Evolutionary conservation across 2,888 invertebrate species (phyloP).

Genomic region (Yponomeuta cagnagella): DNA sequence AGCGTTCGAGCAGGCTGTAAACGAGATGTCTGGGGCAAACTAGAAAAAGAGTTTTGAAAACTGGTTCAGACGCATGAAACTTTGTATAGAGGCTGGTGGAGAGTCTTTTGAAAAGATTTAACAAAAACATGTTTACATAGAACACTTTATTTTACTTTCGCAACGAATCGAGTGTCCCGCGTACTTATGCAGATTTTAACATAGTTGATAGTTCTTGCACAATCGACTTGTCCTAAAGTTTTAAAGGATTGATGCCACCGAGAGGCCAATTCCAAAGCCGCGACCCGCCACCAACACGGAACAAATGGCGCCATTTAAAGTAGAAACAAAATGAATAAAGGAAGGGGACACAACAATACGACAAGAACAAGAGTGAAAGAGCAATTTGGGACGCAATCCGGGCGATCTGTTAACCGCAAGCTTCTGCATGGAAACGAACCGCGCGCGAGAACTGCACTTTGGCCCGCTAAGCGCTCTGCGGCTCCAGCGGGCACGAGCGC

Average conservation of each 20-base stretch:
- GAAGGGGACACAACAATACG: constrained; percentile 3
- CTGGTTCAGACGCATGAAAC: no score
- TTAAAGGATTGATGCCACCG: neutral
- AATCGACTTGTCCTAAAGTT: neutral
- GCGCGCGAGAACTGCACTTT: constrained; percentile 35
- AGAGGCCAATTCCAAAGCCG: neutral
- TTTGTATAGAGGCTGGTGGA: no score
- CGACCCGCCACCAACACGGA: neutral
- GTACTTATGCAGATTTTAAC: no score
- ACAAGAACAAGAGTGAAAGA: constrained; percentile 17
- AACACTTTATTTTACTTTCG: no score
- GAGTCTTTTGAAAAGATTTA: no score
- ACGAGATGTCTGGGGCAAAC: no score
- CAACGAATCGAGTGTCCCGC: no score
- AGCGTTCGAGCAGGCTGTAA: no score
- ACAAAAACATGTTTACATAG: no score
- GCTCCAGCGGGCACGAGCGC: neutral
- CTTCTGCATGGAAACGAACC: constrained; percentile 39
- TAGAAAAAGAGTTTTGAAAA: no score
- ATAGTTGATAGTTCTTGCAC: neutral
- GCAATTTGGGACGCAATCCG: constrained; percentile 27
- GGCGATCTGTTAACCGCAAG: constrained; percentile 37
- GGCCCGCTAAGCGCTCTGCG: constrained; percentile 14
- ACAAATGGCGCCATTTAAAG: constrained; percentile 1
- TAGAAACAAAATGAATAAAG: constrained; percentile 1